Evolutionary conservation across 2,888 invertebrate species (phyloP), one percentile per base, ranked within the genome.

Genomic region (Drosophila incognita): DNA sequence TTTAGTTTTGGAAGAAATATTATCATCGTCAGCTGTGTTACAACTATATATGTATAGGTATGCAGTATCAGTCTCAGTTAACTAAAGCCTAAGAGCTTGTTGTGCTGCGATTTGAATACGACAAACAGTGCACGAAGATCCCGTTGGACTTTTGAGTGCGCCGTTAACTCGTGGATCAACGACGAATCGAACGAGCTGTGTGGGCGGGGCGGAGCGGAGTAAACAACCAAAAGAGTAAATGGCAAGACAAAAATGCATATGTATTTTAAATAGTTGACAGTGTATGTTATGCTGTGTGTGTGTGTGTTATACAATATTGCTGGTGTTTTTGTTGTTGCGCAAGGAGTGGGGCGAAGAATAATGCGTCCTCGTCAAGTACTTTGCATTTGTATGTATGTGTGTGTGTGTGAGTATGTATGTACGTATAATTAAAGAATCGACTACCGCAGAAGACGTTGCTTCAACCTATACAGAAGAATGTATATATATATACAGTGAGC

Each of bases 141-240:
- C 27, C 21, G 27, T 49, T 27, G 15, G 27, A 10, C 35, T 11
- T 27, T 0, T 18, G 10, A 35, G 24, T 21, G 46, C 48, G 40
- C 42, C 61, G 69, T 61, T 60, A 56, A 42, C 33, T 53, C 53
- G 35, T 15, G 13, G n/a, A 21, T 21, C 21, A 11, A 42, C 21
- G 21, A 42, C 21, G 21, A 21, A 21, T 4, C 8, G 21, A 35
- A 53, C n/a, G 35, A 53, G 35, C 33, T 59, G 53, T 38, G 58
- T 31, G 42, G 29, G 29, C 36, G 42, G 35, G 29, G 29, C 4
- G n/a, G 27, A 62, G 63, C 4, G n/a, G 27, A 62, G 63, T 63
- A 56, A 62, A 65, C 75, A 70, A 70, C 76, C 70, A 49, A 69
- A 60, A 75, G 64, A 71, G 76, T 64, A 74, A 65, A 36, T 61